These are phyloP conservation scores for Tauraco erythrolophus DNA, from an alignment of 2,113 vertebrate genomes.

Conservation along the genomic window DNA sequence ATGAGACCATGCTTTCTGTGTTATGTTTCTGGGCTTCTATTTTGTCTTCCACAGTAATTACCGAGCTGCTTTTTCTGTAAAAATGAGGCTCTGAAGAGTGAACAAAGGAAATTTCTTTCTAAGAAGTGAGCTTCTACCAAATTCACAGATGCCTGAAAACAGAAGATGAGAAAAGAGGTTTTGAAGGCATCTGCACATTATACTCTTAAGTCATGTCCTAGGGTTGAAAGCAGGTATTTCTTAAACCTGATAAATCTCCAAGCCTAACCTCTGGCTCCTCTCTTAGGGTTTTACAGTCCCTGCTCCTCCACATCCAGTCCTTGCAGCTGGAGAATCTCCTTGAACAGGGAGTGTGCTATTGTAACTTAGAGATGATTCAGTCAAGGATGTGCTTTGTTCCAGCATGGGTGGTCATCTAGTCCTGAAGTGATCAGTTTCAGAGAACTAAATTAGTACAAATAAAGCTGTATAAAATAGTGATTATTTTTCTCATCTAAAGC, in stretches of 20 bases:
- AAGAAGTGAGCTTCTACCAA: background rate
- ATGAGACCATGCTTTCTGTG: background rate
- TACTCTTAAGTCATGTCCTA: background rate
- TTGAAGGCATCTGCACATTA: background rate
- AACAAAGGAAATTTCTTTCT: background rate
- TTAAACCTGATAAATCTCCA: background rate
- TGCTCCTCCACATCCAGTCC: background rate
- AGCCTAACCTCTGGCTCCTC: background rate
- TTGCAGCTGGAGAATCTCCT: background rate
- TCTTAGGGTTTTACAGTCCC: background rate
- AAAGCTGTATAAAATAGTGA: background rate
- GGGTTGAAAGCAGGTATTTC: background rate
- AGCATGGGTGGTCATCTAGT: background rate
- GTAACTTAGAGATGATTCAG: background rate
- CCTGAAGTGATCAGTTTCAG: background rate
- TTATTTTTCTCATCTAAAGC: background rate
- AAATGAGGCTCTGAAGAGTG: background rate
- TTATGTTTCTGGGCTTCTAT: background rate
- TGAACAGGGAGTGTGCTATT: background rate
- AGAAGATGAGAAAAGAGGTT: background rate
- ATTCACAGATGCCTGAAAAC: background rate
- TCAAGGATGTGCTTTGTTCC: background rate
- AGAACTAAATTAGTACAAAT: background rate
- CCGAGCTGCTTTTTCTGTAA: background rate
- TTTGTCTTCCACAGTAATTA: background rate